These are phyloP conservation scores for Macropis europaea DNA, from an alignment of 2,888 invertebrate species.

Conservation along the genomic window DNA sequence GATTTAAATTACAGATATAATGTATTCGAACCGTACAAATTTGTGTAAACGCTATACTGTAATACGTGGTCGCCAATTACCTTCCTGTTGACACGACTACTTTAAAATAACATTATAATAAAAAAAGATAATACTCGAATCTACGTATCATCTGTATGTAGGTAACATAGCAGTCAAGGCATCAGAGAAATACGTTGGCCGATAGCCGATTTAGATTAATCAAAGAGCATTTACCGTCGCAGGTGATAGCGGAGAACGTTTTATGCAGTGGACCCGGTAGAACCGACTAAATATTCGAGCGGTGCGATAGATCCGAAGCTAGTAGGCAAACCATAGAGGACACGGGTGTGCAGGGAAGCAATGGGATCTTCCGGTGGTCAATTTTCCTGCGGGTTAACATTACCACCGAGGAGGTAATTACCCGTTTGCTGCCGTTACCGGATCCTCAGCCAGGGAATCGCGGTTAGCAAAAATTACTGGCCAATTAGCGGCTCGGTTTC, in stretches of 20 bases:
- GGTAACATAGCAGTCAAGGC: too few relatives aligned
- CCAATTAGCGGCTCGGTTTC: constrained; percentile 51
- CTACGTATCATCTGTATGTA: too few relatives aligned
- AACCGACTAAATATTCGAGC: constrained; percentile 3
- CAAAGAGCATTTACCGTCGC: not conserved
- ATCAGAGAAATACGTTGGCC: not conserved
- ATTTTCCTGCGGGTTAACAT: constrained; percentile 61
- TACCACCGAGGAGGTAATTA: constrained; percentile 59
- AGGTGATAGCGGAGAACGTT: not conserved
- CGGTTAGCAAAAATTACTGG: constrained; percentile 57
- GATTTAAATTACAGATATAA: too few relatives aligned
- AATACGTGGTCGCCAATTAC: too few relatives aligned
- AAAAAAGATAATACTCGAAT: too few relatives aligned
- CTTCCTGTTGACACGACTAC: too few relatives aligned
- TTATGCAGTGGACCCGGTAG: constrained; percentile 15
- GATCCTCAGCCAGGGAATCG: constrained; percentile 56
- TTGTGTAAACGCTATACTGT: too few relatives aligned
- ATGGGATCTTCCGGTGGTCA: constrained; percentile 55
- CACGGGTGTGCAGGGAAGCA: constrained; percentile 29
- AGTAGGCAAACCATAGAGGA: constrained; percentile 8
- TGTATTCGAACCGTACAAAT: too few relatives aligned
- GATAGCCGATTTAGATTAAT: not conserved
- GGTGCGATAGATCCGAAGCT: constrained; percentile 16
- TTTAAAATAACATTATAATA: too few relatives aligned
- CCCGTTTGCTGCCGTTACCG: constrained; percentile 62